These are phyloP conservation scores for Leptopterna dolabrata DNA, from an alignment of 2,888 invertebrate genomes.

Conservation along the genomic window DNA sequence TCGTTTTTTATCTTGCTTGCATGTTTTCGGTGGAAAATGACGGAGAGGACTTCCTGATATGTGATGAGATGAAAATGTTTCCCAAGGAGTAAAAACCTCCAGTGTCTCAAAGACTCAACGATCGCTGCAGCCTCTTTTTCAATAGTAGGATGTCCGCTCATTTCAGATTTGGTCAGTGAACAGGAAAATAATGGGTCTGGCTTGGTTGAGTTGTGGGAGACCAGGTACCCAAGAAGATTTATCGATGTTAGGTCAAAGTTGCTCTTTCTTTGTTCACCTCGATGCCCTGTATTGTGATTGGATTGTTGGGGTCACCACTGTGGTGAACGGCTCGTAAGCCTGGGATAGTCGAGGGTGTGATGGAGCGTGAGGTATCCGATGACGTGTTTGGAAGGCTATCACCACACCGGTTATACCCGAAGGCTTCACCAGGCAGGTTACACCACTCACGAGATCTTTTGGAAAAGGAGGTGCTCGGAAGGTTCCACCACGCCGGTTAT, in stretches of 20 bases:
- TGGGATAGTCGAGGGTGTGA: no score
- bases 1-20: slow-evolving; percentile 12
- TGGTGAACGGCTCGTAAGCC: no score
- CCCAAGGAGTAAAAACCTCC: neutral
- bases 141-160: slow-evolving; percentile 11
- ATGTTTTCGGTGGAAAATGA: slow-evolving; percentile 6
- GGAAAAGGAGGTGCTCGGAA: no score
- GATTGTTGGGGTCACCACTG: no score
- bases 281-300: no score
- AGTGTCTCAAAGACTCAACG: neutral
- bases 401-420: no score
- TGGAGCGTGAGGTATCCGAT: no score
- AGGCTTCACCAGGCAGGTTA: no score
- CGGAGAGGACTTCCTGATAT: neutral
- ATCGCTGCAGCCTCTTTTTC: slow-evolving; percentile 56
- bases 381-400: no score
- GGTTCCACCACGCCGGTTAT: no score
- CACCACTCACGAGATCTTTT: no score
- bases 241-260: slow-evolving; percentile 14
- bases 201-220: neutral
- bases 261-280: slow-evolving; percentile 15
- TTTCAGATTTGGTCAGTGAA: slow-evolving; percentile 53
- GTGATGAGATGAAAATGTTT: neutral
- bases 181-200: slow-evolving; percentile 54
- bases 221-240: slow-evolving; percentile 4